Base-by-base conservation (phyloP, 2,888 invertebrate species). In the Agonum fuliginosum region DNA sequence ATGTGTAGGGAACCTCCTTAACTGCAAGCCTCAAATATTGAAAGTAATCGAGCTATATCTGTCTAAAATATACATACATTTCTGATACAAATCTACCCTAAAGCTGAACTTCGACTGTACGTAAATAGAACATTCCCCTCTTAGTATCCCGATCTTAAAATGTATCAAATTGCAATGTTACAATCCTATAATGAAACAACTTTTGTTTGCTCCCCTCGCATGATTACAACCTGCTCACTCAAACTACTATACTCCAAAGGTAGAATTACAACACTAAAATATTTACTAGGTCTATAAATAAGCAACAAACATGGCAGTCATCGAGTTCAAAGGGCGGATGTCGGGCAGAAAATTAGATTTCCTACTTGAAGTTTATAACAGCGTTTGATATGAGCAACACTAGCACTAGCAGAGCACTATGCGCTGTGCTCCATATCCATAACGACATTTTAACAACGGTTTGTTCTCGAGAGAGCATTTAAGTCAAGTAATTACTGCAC, bases 351-450 rank as follows among this genome's bases (percentile, higher is more conserved):
- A 54, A 54, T 54, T 22, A 54, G 22, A 54, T 54, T 54, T 54
- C 54, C n/a, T 54, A 54, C 54, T 54, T n/a, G n/a, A n/a, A n/a
- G n/a, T n/a, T n/a, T 54, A 54, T 54, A 54, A 54, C 54, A 54
- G 22, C 54, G 24, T 54, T 54, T 54, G 54, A 22, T 24, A 24
- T 24, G 24, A 54, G 54, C 22, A 12, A 12, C n/a, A 5, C 43
- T 43, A 2, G 20, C 54, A 8, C 54, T 24, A 24, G 10, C 14
- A n/a, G n/a, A n/a, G n/a, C n/a, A n/a, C n/a, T n/a, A n/a, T n/a
- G n/a, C n/a, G n/a, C n/a, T n/a, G n/a, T n/a, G n/a, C n/a, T n/a
- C n/a, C n/a, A n/a, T n/a, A n/a, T 54, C 24, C 22, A 12, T 54
- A 54, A 54, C n/a, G 54, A 54, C 54, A 54, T 54, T 54, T 54